These are phyloP conservation scores for Clarias magur DNA, from an alignment of 2,113 vertebrate genomes.

Conservation along the genomic window DNA sequence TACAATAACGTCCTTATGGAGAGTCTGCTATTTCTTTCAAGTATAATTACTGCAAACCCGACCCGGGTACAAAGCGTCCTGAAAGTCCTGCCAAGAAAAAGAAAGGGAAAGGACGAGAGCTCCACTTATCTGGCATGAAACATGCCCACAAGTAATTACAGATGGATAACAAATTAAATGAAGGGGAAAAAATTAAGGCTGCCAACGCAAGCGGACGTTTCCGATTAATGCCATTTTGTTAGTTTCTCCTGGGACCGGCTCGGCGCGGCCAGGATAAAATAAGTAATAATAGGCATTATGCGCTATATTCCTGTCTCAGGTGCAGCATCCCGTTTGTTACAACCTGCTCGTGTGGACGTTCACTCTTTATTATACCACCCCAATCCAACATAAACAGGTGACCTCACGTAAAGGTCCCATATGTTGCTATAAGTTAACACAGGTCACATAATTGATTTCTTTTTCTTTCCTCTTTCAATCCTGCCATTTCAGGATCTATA, in stretches of 20 bases:
- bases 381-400: neutral
- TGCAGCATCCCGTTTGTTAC: neutral
- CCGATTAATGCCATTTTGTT: neutral
- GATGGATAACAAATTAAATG: neutral
- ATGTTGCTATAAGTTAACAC: too few species aligned
- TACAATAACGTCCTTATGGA: neutral
- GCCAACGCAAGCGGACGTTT: neutral
- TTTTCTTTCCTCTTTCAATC: too few species aligned
- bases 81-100: constrained; percentile 4
- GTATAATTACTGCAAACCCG: neutral
- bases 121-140: constrained; percentile 27
- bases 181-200: neutral
- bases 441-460: too few species aligned
- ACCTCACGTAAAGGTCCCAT: neutral
- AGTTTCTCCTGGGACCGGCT: neutral
- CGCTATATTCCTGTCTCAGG: neutral
- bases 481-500: too few species aligned
- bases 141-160: constrained; percentile 5
- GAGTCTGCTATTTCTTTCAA: neutral
- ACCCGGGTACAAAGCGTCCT: neutral
- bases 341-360: neutral
- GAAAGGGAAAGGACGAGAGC: constrained; percentile 9
- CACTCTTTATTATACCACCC: neutral
- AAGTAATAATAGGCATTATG: neutral
- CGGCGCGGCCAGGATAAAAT: neutral